These are phyloP conservation scores for Sphaeramia orbicularis DNA, from an alignment of 2,797 vertebrate species.

Conservation along the genomic window DNA sequence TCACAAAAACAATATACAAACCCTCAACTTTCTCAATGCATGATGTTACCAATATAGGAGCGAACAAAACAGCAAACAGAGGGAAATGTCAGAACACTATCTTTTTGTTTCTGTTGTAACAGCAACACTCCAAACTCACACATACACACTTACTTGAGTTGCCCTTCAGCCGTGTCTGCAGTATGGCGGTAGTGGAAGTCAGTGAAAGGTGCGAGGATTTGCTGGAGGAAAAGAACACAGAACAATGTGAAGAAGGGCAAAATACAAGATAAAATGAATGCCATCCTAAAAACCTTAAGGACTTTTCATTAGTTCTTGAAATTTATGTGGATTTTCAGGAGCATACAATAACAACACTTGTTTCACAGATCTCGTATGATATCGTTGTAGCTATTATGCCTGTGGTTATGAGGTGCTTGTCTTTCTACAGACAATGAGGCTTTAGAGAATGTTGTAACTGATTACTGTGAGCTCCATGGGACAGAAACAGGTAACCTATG, in stretches of 20 bases:
- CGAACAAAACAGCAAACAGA: slow-evolving; percentile 53
- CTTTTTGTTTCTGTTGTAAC: slow-evolving; percentile 41
- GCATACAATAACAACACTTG: slow-evolving; percentile 16
- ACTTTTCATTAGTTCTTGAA: slow-evolving; percentile 3
- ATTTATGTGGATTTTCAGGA: slow-evolving; percentile 5
- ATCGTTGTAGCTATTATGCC: slow-evolving; percentile 35
- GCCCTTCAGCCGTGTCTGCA: slow-evolving; percentile 95
- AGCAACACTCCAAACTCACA: slow-evolving; percentile 12
- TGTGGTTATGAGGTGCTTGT: slow-evolving; percentile 31
- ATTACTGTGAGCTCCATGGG: slow-evolving; percentile 70
- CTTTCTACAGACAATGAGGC: slow-evolving; percentile 62
- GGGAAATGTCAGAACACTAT: slow-evolving; percentile 57
- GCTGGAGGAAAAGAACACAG: slow-evolving; percentile 81
- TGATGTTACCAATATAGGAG: slow-evolving; percentile 49
- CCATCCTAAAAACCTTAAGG: not conserved
- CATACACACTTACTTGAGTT: slow-evolving; percentile 93
- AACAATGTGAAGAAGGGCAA: not conserved
- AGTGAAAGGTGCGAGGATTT: slow-evolving; percentile 98
- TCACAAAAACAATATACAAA: slow-evolving; percentile 56
- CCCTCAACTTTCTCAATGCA: slow-evolving; percentile 33
- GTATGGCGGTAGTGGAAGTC: slow-evolving; percentile 99
- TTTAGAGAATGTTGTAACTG: slow-evolving; percentile 51
- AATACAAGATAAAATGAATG: slow-evolving; percentile 22
- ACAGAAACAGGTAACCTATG: slow-evolving; percentile 48
- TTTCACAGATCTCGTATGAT: slow-evolving; percentile 41